Percentiles rank a stretch among this genome's conserved stretches.
Conservation (phyloP, 2,888 invertebrate genomes). For the Furcula furcula region DNA sequence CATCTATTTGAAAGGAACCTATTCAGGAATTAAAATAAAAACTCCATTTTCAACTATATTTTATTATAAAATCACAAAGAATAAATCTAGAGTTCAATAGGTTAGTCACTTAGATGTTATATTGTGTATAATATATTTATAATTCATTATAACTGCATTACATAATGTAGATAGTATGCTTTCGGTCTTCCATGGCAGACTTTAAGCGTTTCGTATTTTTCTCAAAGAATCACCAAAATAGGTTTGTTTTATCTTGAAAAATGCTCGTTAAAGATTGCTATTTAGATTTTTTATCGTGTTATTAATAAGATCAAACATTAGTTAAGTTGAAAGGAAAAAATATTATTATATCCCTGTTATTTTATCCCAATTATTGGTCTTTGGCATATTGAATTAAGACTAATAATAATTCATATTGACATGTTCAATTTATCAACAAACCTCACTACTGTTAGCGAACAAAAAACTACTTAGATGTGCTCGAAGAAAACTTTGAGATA, state of each 20-base stretch:
- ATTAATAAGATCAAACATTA: slow-evolving; percentile 31
- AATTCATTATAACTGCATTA: slow-evolving; percentile 65
- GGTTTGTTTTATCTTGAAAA: slow-evolving; percentile 53
- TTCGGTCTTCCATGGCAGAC: slow-evolving; percentile 29
- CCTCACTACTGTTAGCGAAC: slow-evolving; percentile 37
- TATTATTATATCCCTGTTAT: slow-evolving; percentile 73
- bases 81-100: slow-evolving; percentile 85
- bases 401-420: slow-evolving; percentile 55
- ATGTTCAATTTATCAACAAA: slow-evolving; percentile 50
- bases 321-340: slow-evolving; percentile 64
- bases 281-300: slow-evolving; percentile 35
- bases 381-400: slow-evolving; percentile 70
- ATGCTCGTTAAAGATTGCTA: slow-evolving; percentile 60
- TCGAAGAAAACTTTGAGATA: slow-evolving; percentile 44
- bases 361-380: slow-evolving; percentile 75
- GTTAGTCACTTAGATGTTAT: slow-evolving; percentile 75
- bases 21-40: slow-evolving; percentile 22
- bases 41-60: slow-evolving; percentile 77
- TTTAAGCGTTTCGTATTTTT: slow-evolving; percentile 47
- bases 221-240: slow-evolving; percentile 66
- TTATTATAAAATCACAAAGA: slow-evolving; percentile 88
- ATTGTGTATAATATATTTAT: slow-evolving; percentile 69
- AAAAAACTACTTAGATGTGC: slow-evolving; percentile 46
- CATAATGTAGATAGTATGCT: slow-evolving; percentile 49
- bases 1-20: too few relatives aligned